Base-by-base conservation (phyloP, 1,140 invertebrate species). In the Heterodera carotae region DNA sequence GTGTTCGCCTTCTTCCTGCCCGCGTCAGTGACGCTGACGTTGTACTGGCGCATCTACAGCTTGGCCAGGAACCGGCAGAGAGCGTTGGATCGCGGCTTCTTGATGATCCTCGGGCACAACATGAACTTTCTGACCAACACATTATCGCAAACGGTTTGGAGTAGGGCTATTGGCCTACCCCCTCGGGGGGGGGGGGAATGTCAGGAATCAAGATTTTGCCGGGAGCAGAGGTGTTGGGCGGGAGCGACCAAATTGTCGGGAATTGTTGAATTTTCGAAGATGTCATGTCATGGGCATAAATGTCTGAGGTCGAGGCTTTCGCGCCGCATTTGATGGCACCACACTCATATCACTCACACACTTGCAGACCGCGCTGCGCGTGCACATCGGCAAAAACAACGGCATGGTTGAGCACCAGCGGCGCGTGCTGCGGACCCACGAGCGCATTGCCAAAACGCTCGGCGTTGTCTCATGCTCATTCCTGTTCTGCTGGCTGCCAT, bases 401-500 rank as follows among this genome's bases (percentile, higher is more conserved):
- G 85, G 85, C 39, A 86, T 87, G 85, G 86, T 88, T 15, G 85
- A 87, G 72, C 85, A 87, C 68, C 85, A 87, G 70, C 75, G 85
- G 18, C 77, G 85, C 29, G 86, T 87, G 1, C 69, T 87, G 2
- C 72, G 85, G 34, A 87, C 86, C 22, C 86, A 89, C 22, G 89
- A 90, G 80, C 85, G 89, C 64, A 90, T 89, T 73, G 89, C 89
- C 2, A 90, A 90, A 76, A 90, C 90, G 0, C 81, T 90, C 18
- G 89, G 89, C 8, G 89, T 90, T 39, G 89, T 90, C 7, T 87
- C 89, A 3, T 85, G 88, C 87, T 83, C 82, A 10, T 90, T 90
- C 78, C 85, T 90, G 8, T 88, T 90, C 73, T 90, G 89, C 76
- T 90, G 89, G 89, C 81, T 90, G 15, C 89, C 89, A 31, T 90